Evolutionary conservation across 2,888 invertebrate genomes (phyloP), one percentile per base, ranked within the genome.

Genomic region (Caenorhabditis sp.): DNA sequence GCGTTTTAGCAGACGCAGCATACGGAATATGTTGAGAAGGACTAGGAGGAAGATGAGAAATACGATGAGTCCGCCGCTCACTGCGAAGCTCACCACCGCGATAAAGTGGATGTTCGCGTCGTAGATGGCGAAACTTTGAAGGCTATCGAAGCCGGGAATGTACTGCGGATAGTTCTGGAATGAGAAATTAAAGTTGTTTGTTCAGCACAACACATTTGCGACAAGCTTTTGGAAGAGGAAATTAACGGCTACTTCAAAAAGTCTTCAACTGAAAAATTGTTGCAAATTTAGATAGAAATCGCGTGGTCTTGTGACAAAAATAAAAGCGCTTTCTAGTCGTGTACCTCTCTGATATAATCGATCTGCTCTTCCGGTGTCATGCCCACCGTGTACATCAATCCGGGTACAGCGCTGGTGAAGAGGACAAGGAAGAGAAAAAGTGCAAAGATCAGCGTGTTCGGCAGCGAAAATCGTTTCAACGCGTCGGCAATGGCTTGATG

Each of bases 101-200:
- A 52, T 22, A 17, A 68, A 30, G n/a, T 26, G 17, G 2, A 39
- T 13, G 32, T 58, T 50, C 24, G 58, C 17, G 22, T 48, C 22
- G 27, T 58, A 68, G n/a, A 68, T 58, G 41, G 68, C 50, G n/a
- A 68, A 68, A n/a, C 58, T 68, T 1, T 58, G 68, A 0, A 68
- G 43, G 1, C 50, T 22, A 17, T 35, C 1, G 52, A 68, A 58
- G 22, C 1, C 17, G 2, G 32, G n/a, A 1, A 43, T 22, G 26
- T 68, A 43, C 1, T 30, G 9, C 7, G 68, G 68, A 45, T 43
- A 39, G 35, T 58, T 68, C 58, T 58, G 56, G n/a, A 6, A 9
- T 9, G 35, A 35, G 2, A 13, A 13, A 35, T 3, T 35, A 9
- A 2, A 35, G 35, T 13, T 35, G 35, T 2, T 2, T 2, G 9